Conservation (phyloP, 1,140 invertebrate species). For the Drosophila burlai region DNA sequence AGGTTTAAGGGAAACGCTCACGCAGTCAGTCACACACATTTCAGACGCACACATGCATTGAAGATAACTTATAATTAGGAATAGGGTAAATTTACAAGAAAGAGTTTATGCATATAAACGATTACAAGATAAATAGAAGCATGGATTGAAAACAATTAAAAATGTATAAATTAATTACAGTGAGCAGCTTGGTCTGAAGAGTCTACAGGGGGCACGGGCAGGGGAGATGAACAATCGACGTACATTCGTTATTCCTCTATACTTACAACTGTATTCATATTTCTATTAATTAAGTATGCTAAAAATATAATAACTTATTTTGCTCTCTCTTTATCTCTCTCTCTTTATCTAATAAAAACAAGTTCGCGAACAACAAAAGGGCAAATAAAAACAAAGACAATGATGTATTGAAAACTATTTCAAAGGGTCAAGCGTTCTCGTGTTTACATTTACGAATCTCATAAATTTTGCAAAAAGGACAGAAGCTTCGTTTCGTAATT, state of each 20-base stretch:
- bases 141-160: constrained; percentile 23
- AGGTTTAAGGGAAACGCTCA: constrained; percentile 33
- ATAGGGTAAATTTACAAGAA: constrained; percentile 51
- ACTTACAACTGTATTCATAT: constrained; percentile 40
- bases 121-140: constrained; percentile 23
- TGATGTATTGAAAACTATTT: constrained; percentile 24
- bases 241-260: constrained; percentile 25
- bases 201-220: constrained; percentile 41
- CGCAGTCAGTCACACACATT: constrained; percentile 20
- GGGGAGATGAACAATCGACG: constrained; percentile 22
- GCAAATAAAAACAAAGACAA: constrained; percentile 42
- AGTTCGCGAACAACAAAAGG: constrained; percentile 36
- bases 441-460: constrained; percentile 80
- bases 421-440: constrained; percentile 19
- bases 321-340: constrained; percentile 18
- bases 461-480: constrained; percentile 96
- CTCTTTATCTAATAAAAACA: constrained; percentile 51
- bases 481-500: constrained; percentile 97
- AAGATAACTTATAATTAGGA: constrained; percentile 48
- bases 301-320: constrained; percentile 37
- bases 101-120: neutral
- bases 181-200: constrained; percentile 42
- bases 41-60: constrained; percentile 29
- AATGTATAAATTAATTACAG: constrained; percentile 65
- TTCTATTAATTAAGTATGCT: constrained; percentile 36